phyloP scores from a whole-genome alignment of 2,888 invertebrate genomes.

The Timandra comae region DNA sequence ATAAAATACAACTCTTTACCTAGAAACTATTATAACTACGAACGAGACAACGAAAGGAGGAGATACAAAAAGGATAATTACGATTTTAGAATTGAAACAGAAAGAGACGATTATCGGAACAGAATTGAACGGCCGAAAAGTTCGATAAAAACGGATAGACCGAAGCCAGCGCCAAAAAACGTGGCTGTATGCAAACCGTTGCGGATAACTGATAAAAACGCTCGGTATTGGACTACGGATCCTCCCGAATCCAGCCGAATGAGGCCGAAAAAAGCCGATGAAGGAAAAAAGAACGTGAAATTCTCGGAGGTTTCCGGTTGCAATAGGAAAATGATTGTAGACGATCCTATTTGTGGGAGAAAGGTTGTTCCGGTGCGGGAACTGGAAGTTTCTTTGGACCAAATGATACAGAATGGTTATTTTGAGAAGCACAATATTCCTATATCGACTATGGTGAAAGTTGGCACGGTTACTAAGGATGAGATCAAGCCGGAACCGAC shows the following conservation, averaged over 20 bases:
- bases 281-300: constrained; percentile 67
- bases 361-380: constrained; percentile 69
- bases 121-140: constrained; percentile 14
- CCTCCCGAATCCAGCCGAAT: constrained; percentile 41
- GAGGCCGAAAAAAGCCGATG: constrained; percentile 51
- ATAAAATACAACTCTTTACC: constrained; percentile 66
- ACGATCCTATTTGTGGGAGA: constrained; percentile 60
- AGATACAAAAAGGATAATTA: constrained; percentile 63
- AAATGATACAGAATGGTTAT: constrained; percentile 72
- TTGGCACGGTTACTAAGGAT: constrained; percentile 32
- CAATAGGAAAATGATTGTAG: constrained; percentile 63
- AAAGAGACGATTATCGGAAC: constrained; percentile 29
- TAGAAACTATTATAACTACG: constrained; percentile 57
- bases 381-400: constrained; percentile 67
- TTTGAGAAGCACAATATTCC: constrained; percentile 70
- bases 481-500: constrained; percentile 32
- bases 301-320: constrained; percentile 72
- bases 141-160: constrained; percentile 12
- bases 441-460: constrained; percentile 42
- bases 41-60: constrained; percentile 38
- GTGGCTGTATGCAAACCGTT: constrained; percentile 67
- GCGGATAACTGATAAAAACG: constrained; percentile 54
- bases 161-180: constrained; percentile 36
- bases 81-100: constrained; percentile 62
- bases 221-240: constrained; percentile 65